phyloP scores from a whole-genome alignment of 2,888 invertebrate species.

The Plemyria rubiginata region DNA sequence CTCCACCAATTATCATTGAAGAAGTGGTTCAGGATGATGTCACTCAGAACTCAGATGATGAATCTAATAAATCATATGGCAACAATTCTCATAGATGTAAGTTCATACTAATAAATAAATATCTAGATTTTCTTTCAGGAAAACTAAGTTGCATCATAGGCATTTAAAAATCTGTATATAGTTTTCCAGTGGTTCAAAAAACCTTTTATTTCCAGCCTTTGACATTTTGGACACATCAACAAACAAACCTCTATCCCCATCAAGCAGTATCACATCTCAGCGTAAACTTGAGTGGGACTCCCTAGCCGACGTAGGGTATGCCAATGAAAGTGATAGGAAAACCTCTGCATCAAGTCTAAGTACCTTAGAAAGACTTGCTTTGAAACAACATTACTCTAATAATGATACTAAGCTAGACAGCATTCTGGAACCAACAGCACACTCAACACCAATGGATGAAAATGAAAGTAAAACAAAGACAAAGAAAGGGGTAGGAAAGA shows the following conservation, averaged over 20 bases:
- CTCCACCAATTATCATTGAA: slow-evolving; percentile 76
- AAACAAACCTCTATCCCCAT: slow-evolving; percentile 86
- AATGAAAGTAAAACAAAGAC: slow-evolving; percentile 59
- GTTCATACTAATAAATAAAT: slow-evolving; percentile 23
- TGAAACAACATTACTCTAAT: slow-evolving; percentile 78
- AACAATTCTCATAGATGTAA: slow-evolving; percentile 76
- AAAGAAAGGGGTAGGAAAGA: slow-evolving; percentile 63
- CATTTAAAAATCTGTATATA: too few relatives aligned
- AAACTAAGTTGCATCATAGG: too few relatives aligned
- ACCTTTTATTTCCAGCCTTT: slow-evolving; percentile 58
- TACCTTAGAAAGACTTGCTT: slow-evolving; percentile 86
- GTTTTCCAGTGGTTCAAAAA: not conserved
- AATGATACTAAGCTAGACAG: slow-evolving; percentile 66
- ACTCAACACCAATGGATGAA: slow-evolving; percentile 80
- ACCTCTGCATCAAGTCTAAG: slow-evolving; percentile 80
- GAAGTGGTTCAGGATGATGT: slow-evolving; percentile 46
- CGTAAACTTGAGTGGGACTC: slow-evolving; percentile 95
- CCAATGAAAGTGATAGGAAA: slow-evolving; percentile 83
- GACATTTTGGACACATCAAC: slow-evolving; percentile 71
- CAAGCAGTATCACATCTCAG: slow-evolving; percentile 90
- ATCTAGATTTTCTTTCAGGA: too few relatives aligned
- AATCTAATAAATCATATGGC: slow-evolving; percentile 69
- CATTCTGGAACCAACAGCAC: slow-evolving; percentile 75
- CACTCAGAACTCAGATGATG: slow-evolving; percentile 57
- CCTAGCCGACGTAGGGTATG: slow-evolving; percentile 93